Evolutionary conservation across 2,113 vertebrate species (phyloP).

Genomic region (Nettapus auritus): DNA sequence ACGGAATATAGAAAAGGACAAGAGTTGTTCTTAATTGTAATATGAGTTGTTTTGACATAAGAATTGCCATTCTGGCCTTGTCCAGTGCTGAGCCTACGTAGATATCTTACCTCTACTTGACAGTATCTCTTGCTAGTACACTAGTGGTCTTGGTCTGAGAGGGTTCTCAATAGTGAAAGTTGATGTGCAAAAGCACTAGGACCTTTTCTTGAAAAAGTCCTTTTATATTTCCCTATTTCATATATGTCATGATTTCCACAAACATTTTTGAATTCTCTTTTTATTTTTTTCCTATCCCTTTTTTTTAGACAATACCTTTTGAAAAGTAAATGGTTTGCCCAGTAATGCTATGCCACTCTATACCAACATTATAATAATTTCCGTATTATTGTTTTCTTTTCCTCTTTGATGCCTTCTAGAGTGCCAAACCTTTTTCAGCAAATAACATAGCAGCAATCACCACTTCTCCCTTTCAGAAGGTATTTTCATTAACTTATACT

Average conservation of each 20-base stretch:
- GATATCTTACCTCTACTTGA: not conserved
- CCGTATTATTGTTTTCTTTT: not conserved
- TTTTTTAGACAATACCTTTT: not conserved
- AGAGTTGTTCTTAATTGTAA: not conserved
- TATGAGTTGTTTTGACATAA: not conserved
- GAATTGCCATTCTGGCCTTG: not conserved
- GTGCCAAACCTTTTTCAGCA: not conserved
- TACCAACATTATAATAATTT: not conserved
- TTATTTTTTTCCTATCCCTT: not conserved
- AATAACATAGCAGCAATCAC: not conserved
- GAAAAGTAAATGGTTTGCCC: not conserved
- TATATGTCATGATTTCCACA: not conserved
- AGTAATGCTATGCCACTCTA: not conserved
- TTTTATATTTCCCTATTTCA: not conserved
- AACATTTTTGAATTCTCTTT: not conserved
- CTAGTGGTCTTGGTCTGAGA: not conserved
- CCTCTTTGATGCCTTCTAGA: not conserved
- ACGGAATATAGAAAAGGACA: not conserved
- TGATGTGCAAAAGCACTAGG: not conserved
- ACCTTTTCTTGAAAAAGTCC: not conserved
- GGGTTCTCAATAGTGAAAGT: not conserved
- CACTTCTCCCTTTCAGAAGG: not conserved
- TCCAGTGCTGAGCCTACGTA: not conserved
- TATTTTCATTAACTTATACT: conserved; percentile 5
- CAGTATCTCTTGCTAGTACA: not conserved